phyloP scores from a whole-genome alignment of 2,888 invertebrate species.

The Odontocolon sp. region DNA sequence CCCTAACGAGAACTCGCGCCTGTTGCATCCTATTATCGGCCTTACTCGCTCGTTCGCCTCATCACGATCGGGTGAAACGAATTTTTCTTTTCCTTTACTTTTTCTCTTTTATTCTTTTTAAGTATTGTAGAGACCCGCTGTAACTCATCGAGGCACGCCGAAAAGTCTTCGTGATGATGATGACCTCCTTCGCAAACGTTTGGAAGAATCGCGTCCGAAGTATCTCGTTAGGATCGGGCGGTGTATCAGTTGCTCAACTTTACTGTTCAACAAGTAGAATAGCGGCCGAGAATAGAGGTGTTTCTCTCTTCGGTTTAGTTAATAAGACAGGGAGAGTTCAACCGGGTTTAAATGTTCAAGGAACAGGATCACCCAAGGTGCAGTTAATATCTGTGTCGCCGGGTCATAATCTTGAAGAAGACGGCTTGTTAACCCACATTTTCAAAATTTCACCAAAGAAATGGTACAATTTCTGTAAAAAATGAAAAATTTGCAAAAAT shows the following conservation, averaged over 20 bases:
- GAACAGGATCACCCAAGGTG: background rate
- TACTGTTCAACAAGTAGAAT: background rate
- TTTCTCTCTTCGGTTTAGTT: background rate
- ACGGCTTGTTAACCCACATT: no score
- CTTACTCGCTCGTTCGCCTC: slow-evolving; percentile 29
- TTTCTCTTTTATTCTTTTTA: slow-evolving; percentile 10
- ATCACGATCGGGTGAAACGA: slow-evolving; percentile 44
- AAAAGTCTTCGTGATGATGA: slow-evolving; percentile 22
- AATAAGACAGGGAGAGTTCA: background rate
- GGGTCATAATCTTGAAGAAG: no score
- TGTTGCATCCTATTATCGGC: slow-evolving; percentile 66
- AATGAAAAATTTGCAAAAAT: no score
- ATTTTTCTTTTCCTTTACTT: no score
- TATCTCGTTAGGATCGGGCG: slow-evolving; percentile 7
- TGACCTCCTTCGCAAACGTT: slow-evolving; percentile 19
- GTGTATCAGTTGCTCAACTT: slow-evolving; percentile 10
- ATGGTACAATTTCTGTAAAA: no score
- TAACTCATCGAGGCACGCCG: slow-evolving; percentile 1
- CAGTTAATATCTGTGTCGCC: no score
- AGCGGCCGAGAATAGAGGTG: background rate
- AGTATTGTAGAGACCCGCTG: background rate
- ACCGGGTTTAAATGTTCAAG: background rate
- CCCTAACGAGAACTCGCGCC: slow-evolving; percentile 49
- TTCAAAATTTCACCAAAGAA: no score
- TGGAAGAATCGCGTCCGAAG: background rate